Conservation (phyloP, 2,888 invertebrate genomes). For the Caradrina clavipalpis region DNA sequence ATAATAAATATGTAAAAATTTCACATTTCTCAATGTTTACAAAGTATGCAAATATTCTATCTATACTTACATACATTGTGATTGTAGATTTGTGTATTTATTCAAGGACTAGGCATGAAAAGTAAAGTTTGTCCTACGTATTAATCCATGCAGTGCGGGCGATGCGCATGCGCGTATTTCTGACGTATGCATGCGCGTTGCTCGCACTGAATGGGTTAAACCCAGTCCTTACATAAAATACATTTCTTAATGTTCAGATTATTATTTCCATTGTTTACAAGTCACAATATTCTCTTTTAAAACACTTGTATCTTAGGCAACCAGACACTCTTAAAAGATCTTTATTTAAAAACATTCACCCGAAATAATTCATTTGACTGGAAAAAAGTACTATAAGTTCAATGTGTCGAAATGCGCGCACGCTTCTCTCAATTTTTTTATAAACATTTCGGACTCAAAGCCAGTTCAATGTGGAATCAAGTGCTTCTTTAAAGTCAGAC, state of each 20-base stretch:
- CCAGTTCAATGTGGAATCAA: slow-evolving; percentile 1
- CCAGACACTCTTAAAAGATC: slow-evolving; percentile 1
- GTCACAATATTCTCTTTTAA: slow-evolving; percentile 5
- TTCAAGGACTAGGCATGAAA: neutral
- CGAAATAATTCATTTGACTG: slow-evolving; percentile 4
- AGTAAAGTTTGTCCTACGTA: neutral
- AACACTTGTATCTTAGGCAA: slow-evolving; percentile 1
- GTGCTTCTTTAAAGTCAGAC: neutral
- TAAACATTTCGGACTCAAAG: neutral
- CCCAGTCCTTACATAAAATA: neutral
- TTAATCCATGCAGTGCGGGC: too few species aligned
- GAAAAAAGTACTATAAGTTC: neutral
- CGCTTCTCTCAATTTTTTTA: neutral
- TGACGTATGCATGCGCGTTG: too few species aligned
- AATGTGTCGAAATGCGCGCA: neutral
- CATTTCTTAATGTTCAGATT: slow-evolving; percentile 23
- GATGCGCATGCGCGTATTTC: too few species aligned
- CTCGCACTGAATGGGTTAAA: too few species aligned
- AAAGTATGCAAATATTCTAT: neutral
- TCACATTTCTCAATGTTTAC: neutral
- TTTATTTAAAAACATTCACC: neutral
- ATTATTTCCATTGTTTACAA: slow-evolving; percentile 10
- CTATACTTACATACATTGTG: neutral
- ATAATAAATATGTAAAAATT: neutral
- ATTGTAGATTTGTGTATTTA: slow-evolving; percentile 6